These are phyloP conservation scores for Acanthurus lineatus DNA, from an alignment of 2,797 vertebrate species.

Conservation along the genomic window DNA sequence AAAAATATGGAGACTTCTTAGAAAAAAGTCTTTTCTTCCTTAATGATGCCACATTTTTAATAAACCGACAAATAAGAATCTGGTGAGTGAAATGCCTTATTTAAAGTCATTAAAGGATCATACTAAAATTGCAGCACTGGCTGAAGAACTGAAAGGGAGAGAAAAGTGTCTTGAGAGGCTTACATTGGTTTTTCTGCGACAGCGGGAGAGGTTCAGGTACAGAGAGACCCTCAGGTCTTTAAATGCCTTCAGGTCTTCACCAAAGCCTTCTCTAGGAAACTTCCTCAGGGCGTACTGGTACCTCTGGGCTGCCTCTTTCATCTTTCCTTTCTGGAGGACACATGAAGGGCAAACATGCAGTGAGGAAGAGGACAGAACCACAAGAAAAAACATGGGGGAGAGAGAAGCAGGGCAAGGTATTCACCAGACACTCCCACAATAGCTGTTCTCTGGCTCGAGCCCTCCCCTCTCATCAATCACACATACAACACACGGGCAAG, in stretches of 20 bases:
- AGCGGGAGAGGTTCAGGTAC: constrained; percentile 96
- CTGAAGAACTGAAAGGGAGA: constrained; percentile 8
- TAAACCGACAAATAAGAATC: constrained; percentile 28
- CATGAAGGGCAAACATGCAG: constrained; percentile 55
- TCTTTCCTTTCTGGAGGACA: constrained; percentile 95
- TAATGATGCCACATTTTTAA: constrained; percentile 10
- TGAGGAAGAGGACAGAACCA: constrained; percentile 53
- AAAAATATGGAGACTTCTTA: constrained; percentile 9
- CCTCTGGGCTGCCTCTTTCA: constrained; percentile 98
- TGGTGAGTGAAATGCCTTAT: constrained; percentile 1
- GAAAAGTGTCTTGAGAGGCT: constrained; percentile 67
- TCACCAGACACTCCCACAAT: constrained; percentile 53
- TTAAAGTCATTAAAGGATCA: constrained; percentile 17
- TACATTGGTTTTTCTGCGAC: constrained; percentile 98
- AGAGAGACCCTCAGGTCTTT: constrained; percentile 95
- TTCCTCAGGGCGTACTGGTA: constrained; percentile 98
- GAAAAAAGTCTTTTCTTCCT: constrained; percentile 3
- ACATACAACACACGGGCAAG: background rate
- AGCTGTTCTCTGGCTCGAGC: constrained; percentile 40
- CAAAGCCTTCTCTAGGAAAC: constrained; percentile 98
- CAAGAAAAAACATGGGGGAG: constrained; percentile 7
- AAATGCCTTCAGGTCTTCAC: constrained; percentile 96
- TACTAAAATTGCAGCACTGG: constrained; percentile 24
- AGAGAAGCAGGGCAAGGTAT: constrained; percentile 16
- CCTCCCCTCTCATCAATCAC: constrained; percentile 74